phyloP scores from a whole-genome alignment of 1,140 invertebrate species.

The Sminthurides bifidus region DNA sequence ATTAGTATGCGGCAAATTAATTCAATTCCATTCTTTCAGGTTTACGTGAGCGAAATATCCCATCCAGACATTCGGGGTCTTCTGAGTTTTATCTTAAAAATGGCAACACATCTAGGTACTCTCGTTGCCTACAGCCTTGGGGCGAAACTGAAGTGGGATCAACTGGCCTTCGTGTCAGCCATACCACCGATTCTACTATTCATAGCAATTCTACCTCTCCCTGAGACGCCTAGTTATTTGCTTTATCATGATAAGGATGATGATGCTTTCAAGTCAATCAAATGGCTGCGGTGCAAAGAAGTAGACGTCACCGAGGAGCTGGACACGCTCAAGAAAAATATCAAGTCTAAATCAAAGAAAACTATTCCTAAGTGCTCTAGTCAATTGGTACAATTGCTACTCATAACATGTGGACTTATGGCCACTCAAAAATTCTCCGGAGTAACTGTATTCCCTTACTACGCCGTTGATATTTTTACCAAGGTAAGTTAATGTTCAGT shows the following conservation, averaged over 20 bases:
- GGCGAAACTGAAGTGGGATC: slow-evolving; percentile 65
- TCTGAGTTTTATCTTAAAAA: slow-evolving; percentile 67
- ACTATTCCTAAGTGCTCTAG: slow-evolving; percentile 37
- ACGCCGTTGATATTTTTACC: slow-evolving; percentile 65
- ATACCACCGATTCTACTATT: slow-evolving; percentile 47
- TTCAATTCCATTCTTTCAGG: slow-evolving; percentile 40
- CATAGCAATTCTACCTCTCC: slow-evolving; percentile 45
- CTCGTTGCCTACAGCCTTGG: slow-evolving; percentile 67
- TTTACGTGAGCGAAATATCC: slow-evolving; percentile 83
- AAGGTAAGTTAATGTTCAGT: slow-evolving; percentile 19
- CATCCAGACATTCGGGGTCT: slow-evolving; percentile 70
- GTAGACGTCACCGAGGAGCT: slow-evolving; percentile 54
- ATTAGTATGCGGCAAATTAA: not conserved
- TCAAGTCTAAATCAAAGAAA: slow-evolving; percentile 36
- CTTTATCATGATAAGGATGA: slow-evolving; percentile 58
- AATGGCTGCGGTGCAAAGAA: slow-evolving; percentile 59
- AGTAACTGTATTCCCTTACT: slow-evolving; percentile 68
- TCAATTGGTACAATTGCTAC: slow-evolving; percentile 47
- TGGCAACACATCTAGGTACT: slow-evolving; percentile 64
- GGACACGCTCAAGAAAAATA: slow-evolving; percentile 52
- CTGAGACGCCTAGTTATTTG: slow-evolving; percentile 70
- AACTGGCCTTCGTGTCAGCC: slow-evolving; percentile 60
- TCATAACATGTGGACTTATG: slow-evolving; percentile 70
- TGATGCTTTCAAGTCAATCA: slow-evolving; percentile 60
- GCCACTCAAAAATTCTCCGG: slow-evolving; percentile 72